Percentiles rank a stretch among this genome's conserved stretches.
These are phyloP conservation scores for Choloepus didactylus DNA, from an alignment of 2,797 vertebrate species.

Conservation along the genomic window DNA sequence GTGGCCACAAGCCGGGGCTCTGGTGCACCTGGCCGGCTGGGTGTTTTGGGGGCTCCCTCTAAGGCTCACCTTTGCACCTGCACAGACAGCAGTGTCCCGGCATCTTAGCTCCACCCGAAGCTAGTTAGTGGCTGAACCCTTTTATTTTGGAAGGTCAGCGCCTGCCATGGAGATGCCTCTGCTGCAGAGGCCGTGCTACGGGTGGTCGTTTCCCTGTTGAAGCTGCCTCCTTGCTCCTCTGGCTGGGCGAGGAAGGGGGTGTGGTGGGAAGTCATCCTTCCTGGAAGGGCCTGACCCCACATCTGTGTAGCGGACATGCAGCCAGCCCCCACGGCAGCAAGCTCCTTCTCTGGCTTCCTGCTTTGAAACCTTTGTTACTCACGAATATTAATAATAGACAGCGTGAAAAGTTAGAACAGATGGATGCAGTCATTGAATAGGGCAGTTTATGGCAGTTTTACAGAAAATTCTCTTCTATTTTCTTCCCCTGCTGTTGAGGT, in stretches of 20 bases:
- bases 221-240: fast-evolving
- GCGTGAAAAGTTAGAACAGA: not conserved
- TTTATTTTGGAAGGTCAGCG: too few species aligned
- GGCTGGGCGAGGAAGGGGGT: not conserved
- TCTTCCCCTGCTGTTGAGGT: not conserved
- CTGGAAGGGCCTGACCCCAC: too few species aligned
- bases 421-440: not conserved
- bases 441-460: not conserved
- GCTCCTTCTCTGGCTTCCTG: not conserved
- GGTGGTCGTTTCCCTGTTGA: too few species aligned
- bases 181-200: fast-evolving
- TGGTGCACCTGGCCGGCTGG: fast-evolving
- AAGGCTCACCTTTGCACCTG: not conserved
- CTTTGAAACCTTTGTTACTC: not conserved
- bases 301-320: fast-evolving
- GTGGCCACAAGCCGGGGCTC: fast-evolving
- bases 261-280: not conserved
- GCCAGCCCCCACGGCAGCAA: not conserved
- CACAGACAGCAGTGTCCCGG: fast-evolving
- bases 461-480: not conserved
- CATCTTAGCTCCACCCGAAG: not conserved
- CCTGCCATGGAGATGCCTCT: not conserved
- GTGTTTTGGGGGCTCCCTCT: too few species aligned
- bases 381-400: not conserved
- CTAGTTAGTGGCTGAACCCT: fast-evolving